Conservation (phyloP, 2,888 invertebrate species). For the Abrostola tripartita region DNA sequence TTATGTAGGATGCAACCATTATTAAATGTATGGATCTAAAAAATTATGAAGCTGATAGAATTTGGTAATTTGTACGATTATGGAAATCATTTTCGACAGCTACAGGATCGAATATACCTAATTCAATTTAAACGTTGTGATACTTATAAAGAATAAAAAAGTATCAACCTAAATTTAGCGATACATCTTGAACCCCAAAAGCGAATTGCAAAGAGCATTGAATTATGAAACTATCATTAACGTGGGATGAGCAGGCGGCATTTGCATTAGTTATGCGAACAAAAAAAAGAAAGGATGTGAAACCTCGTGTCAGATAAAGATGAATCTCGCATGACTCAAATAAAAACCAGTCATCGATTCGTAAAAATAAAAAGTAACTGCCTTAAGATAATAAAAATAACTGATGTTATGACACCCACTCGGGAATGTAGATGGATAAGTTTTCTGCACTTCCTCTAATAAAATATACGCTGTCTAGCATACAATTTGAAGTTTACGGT, state of each 20-base stretch:
- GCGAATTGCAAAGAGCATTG: constrained; percentile 42
- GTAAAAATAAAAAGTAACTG: constrained; percentile 67
- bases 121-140: too few species aligned
- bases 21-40: constrained; percentile 36
- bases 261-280: constrained; percentile 70
- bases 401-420: constrained; percentile 66
- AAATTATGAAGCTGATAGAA: constrained; percentile 44
- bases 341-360: constrained; percentile 66
- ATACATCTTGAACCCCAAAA: constrained; percentile 19
- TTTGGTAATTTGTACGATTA: constrained; percentile 42
- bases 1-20: constrained; percentile 33
- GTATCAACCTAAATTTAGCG: constrained; percentile 12
- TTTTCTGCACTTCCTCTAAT: constrained; percentile 56
- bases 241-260: constrained; percentile 69
- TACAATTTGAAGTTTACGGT: constrained; percentile 35
- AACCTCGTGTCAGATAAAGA: constrained; percentile 57
- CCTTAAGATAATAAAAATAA: constrained; percentile 66
- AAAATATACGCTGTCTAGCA: constrained; percentile 39
- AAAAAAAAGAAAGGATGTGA: constrained; percentile 67
- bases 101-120: constrained; percentile 11
- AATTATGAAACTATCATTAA: constrained; percentile 57
- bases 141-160: constrained; percentile 1
- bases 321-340: constrained; percentile 70
- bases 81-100: constrained; percentile 38
- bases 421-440: constrained; percentile 55